phyloP scores from a whole-genome alignment of 2,888 invertebrate genomes.

The Mesorhabditis sp. region DNA sequence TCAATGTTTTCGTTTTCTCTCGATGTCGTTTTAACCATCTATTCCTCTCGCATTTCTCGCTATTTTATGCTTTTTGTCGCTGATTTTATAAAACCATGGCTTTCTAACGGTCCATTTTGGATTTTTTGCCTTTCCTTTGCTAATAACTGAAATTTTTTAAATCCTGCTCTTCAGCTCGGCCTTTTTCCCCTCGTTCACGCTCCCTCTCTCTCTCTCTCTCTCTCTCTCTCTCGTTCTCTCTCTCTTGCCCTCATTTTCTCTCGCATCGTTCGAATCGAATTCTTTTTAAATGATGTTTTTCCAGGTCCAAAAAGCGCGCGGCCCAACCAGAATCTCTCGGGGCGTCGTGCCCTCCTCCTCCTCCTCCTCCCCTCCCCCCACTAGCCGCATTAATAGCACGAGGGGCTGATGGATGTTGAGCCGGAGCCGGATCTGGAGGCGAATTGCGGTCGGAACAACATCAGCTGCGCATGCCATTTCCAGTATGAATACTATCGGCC shows the following conservation, averaged over 20 bases:
- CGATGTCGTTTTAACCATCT: slow-evolving; percentile 12
- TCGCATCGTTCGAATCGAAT: neutral
- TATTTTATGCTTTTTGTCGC: slow-evolving; percentile 5
- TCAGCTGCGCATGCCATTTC: slow-evolving; percentile 43
- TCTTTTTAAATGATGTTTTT: neutral
- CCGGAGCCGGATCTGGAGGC: neutral
- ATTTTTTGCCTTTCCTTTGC: too few relatives aligned
- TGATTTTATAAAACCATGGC: too few relatives aligned
- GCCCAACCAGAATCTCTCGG: too few relatives aligned
- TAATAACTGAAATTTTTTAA: too few relatives aligned
- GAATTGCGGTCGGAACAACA: slow-evolving; percentile 19
- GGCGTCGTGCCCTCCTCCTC: slow-evolving; percentile 5
- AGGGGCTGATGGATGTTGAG: slow-evolving; percentile 6
- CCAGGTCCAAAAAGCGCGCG: too few relatives aligned
- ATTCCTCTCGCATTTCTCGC: slow-evolving; percentile 4
- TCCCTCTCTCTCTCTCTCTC: neutral
- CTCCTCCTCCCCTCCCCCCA: slow-evolving; percentile 7
- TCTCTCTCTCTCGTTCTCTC: slow-evolving; percentile 11
- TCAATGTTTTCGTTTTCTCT: slow-evolving; percentile 11
- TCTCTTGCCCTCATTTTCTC: slow-evolving; percentile 8
- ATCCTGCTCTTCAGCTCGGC: neutral
- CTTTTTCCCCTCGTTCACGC: neutral
- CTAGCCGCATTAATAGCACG: slow-evolving; percentile 8
- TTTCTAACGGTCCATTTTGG: too few relatives aligned
- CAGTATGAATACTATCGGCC: slow-evolving; percentile 44